A percentile compares a stretch with the other conserved stretches of the same genome.
Evolutionary conservation across 53 echinoderm and acorn worm genomes (phyloP).

Genomic region (Astropecten irregularis): DNA sequence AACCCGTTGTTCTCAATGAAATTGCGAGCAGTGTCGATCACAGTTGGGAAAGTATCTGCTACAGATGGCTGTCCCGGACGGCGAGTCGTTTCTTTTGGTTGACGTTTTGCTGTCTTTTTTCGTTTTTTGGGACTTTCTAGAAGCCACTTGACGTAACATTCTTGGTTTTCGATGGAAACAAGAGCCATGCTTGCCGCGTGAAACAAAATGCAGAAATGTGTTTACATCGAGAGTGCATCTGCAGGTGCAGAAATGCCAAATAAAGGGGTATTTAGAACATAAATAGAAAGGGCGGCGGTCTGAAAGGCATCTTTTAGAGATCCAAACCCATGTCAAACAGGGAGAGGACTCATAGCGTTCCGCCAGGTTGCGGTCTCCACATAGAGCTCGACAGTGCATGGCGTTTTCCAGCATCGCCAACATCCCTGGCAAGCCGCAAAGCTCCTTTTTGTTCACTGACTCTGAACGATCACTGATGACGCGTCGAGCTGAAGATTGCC

Average conservation of each 20-base stretch:
- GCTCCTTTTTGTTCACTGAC: no score
- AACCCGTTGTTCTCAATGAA: conserved; percentile 53
- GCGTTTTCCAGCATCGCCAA: no score
- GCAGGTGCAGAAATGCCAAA: background rate
- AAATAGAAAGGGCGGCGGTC: no score
- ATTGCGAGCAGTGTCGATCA: background rate
- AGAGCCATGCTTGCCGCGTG: background rate
- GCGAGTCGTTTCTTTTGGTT: background rate
- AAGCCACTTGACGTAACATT: background rate
- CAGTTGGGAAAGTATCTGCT: background rate
- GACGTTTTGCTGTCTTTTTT: background rate
- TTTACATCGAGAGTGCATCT: no score
- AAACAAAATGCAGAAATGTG: no score
- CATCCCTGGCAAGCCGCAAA: no score
- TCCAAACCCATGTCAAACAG: background rate
- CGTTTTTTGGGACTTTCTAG: conserved; percentile 18
- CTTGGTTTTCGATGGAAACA: background rate
- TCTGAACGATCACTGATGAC: no score
- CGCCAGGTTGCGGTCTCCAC: no score
- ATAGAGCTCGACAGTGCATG: no score
- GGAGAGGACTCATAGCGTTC: no score
- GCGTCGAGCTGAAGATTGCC: background rate
- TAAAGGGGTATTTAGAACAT: background rate
- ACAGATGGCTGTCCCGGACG: background rate
- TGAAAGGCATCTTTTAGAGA: background rate